Percentiles rank a stretch among this genome's conserved stretches.
Conservation (phyloP, 2,113 vertebrate genomes). For the Xenotilapia flavipinnis region DNA sequence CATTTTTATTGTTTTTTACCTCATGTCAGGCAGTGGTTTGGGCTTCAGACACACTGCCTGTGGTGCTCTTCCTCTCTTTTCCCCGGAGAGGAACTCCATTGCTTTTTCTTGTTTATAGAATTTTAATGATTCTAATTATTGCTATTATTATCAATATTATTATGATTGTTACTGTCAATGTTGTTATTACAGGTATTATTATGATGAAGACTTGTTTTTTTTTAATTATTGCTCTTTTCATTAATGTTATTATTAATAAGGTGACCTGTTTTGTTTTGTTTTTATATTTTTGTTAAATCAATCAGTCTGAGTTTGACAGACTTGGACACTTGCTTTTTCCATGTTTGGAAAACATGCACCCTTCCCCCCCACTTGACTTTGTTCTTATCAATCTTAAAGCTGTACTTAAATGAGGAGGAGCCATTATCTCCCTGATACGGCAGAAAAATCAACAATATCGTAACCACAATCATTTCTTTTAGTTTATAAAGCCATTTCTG, state of each 20-base stretch:
- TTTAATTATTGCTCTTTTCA: conserved; percentile 68
- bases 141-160: conserved; percentile 78
- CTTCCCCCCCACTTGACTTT: conserved; percentile 13
- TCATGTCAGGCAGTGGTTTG: conserved; percentile 79
- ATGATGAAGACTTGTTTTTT: conserved; percentile 73
- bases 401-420: conserved; percentile 50
- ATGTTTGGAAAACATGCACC: conserved; percentile 58
- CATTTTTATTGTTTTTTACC: conserved; percentile 75
- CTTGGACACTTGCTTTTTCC: conserved; percentile 53
- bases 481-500: not conserved
- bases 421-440: conserved; percentile 8
- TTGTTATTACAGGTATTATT: conserved; percentile 81
- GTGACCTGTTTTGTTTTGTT: conserved; percentile 56
- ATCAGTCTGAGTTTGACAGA: conserved; percentile 48
- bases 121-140: conserved; percentile 78
- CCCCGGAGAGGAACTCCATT: conserved; percentile 70
- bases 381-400: conserved; percentile 40
- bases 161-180: conserved; percentile 79
- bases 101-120: conserved; percentile 77
- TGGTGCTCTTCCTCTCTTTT: conserved; percentile 77
- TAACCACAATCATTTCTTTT: not conserved
- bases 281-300: conserved; percentile 61
- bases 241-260: conserved; percentile 74
- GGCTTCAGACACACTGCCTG: conserved; percentile 69
- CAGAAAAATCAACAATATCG: not conserved